phyloP scores from a whole-genome alignment of 2,113 vertebrate species.

The Dipodomys merriami region DNA sequence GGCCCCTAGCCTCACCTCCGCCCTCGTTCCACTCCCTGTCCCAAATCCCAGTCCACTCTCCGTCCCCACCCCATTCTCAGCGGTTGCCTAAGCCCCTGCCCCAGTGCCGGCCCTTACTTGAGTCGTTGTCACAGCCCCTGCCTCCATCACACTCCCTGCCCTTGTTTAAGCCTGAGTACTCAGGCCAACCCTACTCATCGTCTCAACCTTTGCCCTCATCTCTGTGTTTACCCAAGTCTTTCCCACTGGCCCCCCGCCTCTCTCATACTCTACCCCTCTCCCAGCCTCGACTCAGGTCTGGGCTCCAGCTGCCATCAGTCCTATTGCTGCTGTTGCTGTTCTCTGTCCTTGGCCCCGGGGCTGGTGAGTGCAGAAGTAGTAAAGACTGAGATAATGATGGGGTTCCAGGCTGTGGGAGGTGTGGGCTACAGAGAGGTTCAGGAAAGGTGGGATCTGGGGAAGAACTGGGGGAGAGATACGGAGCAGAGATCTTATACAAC shows the following conservation, averaged over 20 bases:
- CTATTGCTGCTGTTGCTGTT: conserved; percentile 81
- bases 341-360: conserved; percentile 78
- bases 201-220: conserved; percentile 53
- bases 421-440: conserved; percentile 14
- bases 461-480: background rate
- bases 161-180: conserved; percentile 28
- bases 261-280: conserved; percentile 52
- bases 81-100: background rate
- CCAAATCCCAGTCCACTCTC: conserved; percentile 1
- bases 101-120: background rate
- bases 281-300: conserved; percentile 75
- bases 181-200: conserved; percentile 32
- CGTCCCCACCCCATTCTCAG: background rate
- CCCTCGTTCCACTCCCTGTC: background rate
- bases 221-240: conserved; percentile 66
- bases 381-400: conserved; percentile 43
- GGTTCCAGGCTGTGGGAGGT: conserved; percentile 35
- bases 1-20: background rate
- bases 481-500: background rate
- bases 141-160: conserved; percentile 15
- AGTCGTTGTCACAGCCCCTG: background rate
- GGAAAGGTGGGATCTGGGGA: conserved; percentile 44
- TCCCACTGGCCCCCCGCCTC: conserved; percentile 39
- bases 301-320: conserved; percentile 75
- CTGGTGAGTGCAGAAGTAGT: conserved; percentile 81